Conservation (phyloP, 2,888 invertebrate genomes). For the Drosophila mayaguana region DNA sequence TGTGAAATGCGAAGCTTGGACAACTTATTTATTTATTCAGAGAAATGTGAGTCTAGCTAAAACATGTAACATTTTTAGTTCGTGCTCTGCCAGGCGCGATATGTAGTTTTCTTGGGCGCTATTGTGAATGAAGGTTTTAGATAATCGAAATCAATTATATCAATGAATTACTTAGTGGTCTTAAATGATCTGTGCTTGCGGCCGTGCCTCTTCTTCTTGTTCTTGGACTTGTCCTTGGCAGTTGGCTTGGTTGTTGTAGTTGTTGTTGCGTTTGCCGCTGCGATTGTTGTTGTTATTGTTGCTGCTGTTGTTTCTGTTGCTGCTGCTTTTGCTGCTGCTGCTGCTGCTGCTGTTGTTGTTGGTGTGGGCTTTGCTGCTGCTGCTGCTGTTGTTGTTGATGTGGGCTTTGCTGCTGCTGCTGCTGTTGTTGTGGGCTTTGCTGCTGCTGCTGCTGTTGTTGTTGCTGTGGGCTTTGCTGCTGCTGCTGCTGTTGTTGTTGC, state of each 20-base stretch:
- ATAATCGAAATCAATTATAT: not conserved
- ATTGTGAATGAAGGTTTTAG: too few relatives aligned
- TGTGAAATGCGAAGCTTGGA: too few relatives aligned
- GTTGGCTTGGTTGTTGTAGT: not conserved
- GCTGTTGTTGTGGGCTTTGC: not conserved
- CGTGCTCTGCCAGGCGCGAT: rapidly evolving
- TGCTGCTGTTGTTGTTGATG: too few relatives aligned
- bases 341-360: not conserved
- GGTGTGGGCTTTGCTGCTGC: too few relatives aligned
- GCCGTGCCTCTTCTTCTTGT: not conserved
- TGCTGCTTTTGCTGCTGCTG: too few relatives aligned
- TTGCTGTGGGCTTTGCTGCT: not conserved
- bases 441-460: not conserved
- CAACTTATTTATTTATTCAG: not conserved
- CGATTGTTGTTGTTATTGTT: not conserved
- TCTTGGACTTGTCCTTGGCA: not conserved
- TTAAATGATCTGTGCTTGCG: constrained; percentile 8
- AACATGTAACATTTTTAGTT: not conserved
- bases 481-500: not conserved
- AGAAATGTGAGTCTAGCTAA: too few relatives aligned
- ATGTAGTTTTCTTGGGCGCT: not conserved
- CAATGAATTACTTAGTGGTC: not conserved
- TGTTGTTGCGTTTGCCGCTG: not conserved
- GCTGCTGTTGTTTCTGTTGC: too few relatives aligned
- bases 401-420: not conserved